phyloP scores from a whole-genome alignment of 2,113 vertebrate genomes.

The Lycaon pictus region DNA sequence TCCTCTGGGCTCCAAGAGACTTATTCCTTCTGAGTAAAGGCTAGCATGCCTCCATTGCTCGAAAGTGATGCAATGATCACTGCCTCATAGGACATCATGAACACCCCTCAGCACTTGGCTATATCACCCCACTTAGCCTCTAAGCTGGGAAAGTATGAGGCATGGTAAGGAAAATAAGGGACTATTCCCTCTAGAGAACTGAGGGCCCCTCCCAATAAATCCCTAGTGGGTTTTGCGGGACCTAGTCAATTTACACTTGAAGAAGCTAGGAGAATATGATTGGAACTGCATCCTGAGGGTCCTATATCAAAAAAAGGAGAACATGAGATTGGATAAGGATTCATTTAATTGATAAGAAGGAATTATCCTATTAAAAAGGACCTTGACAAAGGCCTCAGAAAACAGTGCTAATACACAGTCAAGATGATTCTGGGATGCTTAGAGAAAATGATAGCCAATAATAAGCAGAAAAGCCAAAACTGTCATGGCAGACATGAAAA shows the following conservation, averaged over 20 bases:
- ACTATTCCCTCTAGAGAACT: neutral
- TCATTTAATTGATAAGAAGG: neutral
- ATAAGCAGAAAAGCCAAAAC: neutral
- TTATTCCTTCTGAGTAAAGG: neutral
- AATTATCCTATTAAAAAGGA: neutral
- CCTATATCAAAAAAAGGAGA: neutral
- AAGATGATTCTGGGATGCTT: neutral
- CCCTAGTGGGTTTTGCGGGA: neutral
- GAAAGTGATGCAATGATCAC: neutral
- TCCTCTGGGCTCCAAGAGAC: neutral
- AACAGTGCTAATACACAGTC: neutral
- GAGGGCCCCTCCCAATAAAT: neutral
- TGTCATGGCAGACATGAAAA: neutral
- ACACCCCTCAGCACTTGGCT: neutral
- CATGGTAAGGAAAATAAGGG: neutral
- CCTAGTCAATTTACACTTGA: neutral
- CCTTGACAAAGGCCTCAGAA: neutral
- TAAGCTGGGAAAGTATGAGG: neutral
- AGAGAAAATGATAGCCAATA: neutral
- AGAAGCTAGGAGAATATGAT: neutral
- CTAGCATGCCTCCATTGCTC: neutral
- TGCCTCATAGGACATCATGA: neutral
- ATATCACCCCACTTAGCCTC: neutral
- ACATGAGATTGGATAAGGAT: neutral
- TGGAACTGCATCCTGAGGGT: neutral